Conservation (phyloP, 1,140 invertebrate genomes). For the Anoplophora glabripennis region DNA sequence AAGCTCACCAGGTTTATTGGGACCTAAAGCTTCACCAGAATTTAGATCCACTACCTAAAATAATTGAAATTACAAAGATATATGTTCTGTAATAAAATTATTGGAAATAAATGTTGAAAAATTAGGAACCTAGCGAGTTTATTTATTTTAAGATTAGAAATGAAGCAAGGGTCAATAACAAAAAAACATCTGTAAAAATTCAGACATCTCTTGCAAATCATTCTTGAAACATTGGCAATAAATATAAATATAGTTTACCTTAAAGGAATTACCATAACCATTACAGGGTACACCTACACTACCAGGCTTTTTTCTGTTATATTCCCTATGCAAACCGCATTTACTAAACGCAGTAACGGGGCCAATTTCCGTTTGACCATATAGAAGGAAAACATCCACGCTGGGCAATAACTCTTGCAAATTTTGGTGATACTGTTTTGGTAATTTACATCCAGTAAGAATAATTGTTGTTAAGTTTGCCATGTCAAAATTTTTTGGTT, state of each 20-base stretch:
- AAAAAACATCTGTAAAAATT: too few relatives aligned
- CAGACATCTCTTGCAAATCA: too few relatives aligned
- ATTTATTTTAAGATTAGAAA: too few relatives aligned
- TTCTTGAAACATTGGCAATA: too few relatives aligned
- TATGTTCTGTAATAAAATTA: too few relatives aligned
- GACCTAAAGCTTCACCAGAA: slow-evolving; percentile 50
- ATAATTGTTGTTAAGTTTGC: slow-evolving; percentile 41
- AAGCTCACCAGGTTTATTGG: slow-evolving; percentile 56
- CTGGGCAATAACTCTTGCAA: slow-evolving; percentile 48
- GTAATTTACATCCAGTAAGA: slow-evolving; percentile 54
- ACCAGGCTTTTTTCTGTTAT: slow-evolving; percentile 3
- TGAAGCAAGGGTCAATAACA: too few relatives aligned
- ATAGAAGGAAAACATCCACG: slow-evolving; percentile 20
- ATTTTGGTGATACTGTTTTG: slow-evolving; percentile 51
- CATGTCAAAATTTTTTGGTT: slow-evolving; percentile 30
- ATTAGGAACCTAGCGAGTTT: too few relatives aligned
- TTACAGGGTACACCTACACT: slow-evolving; percentile 23
- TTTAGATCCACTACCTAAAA: slow-evolving; percentile 46
- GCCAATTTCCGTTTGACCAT: slow-evolving; percentile 34
- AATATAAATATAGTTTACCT: slow-evolving; percentile 19
- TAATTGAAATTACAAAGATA: too few relatives aligned
- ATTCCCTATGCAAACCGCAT: slow-evolving; percentile 1
- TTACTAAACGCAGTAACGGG: slow-evolving; percentile 8
- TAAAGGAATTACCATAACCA: slow-evolving; percentile 20
- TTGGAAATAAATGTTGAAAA: too few relatives aligned